Percentiles rank a stretch among this genome's conserved stretches.
These are phyloP conservation scores for Aleadryas rufinucha DNA, from an alignment of 2,113 vertebrate species.

Conservation along the genomic window DNA sequence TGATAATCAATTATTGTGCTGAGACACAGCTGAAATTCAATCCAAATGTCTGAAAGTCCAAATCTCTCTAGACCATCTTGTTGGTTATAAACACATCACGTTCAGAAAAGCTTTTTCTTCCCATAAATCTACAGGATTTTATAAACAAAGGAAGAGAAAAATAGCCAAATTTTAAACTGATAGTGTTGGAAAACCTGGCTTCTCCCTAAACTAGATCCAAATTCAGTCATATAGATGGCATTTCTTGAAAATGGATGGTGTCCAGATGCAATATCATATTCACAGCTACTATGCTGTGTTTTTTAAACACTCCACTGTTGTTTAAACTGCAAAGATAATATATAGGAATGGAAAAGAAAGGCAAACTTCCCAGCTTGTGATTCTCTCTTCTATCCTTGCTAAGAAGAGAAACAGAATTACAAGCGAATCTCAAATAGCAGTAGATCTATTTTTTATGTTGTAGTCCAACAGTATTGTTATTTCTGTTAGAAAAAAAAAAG, in stretches of 20 bases:
- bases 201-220: background rate
- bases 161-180: background rate
- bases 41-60: background rate
- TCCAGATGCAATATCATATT: background rate
- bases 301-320: background rate
- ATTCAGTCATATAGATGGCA: background rate
- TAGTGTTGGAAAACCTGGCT: background rate
- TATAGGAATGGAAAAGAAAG: background rate
- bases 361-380: background rate
- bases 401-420: background rate
- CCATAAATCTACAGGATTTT: background rate
- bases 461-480: background rate
- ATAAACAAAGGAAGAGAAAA: background rate
- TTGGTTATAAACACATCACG: background rate
- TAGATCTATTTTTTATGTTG: background rate
- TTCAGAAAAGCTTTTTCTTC: background rate
- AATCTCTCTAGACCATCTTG: background rate
- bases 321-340: background rate
- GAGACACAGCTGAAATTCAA: background rate
- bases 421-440: background rate
- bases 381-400: background rate
- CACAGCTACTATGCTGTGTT: background rate
- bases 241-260: background rate
- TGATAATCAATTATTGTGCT: background rate
- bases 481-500: background rate